Evolutionary conservation across 2,797 vertebrate genomes (phyloP).

Genomic region (Anolis apletophallus): DNA sequence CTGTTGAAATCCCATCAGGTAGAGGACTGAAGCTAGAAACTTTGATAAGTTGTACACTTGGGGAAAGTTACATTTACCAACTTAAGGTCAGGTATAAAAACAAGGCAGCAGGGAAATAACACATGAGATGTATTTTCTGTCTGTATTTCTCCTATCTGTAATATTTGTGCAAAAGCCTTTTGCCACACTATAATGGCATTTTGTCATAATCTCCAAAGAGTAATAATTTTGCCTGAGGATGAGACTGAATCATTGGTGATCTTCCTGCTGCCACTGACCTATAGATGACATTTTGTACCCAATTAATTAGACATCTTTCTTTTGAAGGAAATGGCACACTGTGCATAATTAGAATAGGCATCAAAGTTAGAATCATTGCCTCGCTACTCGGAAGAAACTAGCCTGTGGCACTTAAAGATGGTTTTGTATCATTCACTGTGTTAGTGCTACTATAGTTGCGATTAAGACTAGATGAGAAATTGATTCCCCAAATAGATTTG

Average conservation of each 20-base stretch:
- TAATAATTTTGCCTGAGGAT: constrained; percentile 73
- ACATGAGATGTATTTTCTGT: constrained; percentile 20
- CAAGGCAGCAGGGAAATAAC: background rate
- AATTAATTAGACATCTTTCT: constrained; percentile 80
- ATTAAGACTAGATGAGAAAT: constrained; percentile 61
- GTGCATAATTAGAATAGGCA: constrained; percentile 80
- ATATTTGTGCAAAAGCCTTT: constrained; percentile 63
- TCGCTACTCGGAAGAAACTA: constrained; percentile 68
- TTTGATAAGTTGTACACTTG: constrained; percentile 5
- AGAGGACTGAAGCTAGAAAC: background rate
- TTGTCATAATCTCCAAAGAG: constrained; percentile 73
- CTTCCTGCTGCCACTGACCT: constrained; percentile 79
- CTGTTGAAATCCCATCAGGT: background rate
- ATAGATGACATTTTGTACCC: constrained; percentile 83
- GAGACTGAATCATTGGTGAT: constrained; percentile 71
- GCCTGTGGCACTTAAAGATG: constrained; percentile 66
- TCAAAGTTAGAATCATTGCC: constrained; percentile 70
- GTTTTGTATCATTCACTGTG: constrained; percentile 66
- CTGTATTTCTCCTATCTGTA: constrained; percentile 49
- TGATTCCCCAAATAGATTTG: constrained; percentile 48
- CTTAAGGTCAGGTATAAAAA: constrained; percentile 53
- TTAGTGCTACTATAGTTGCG: constrained; percentile 69
- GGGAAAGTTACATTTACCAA: constrained; percentile 58
- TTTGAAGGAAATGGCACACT: constrained; percentile 73
- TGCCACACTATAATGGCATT: constrained; percentile 78